A percentile compares a stretch with the other conserved stretches of the same genome.
phyloP scores from a whole-genome alignment of 1,140 invertebrate genomes.

The Penaeus vannamei region DNA sequence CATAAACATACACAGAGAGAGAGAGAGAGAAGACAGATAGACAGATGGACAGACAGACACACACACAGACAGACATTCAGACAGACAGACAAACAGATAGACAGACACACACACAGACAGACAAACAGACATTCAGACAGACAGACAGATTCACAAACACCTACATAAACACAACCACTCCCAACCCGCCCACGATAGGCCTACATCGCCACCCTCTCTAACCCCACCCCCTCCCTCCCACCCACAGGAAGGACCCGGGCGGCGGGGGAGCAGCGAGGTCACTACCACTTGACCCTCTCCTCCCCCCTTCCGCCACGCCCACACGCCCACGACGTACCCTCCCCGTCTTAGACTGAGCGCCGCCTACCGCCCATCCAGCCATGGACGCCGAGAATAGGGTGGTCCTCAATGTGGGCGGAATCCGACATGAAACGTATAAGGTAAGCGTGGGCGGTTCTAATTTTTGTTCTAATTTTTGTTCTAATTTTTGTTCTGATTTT shows the following conservation, averaged over 20 bases:
- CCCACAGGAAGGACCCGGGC: constrained; percentile 41
- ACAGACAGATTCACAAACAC: too few species aligned
- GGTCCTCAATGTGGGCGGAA: constrained; percentile 97
- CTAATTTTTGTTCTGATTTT: neutral
- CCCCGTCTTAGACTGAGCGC: neutral
- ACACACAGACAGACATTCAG: too few species aligned
- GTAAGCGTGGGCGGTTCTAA: constrained; percentile 73
- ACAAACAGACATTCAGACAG: too few species aligned
- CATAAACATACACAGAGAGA: too few species aligned
- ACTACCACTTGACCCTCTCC: constrained; percentile 56
- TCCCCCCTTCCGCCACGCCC: constrained; percentile 34
- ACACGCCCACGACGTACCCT: constrained; percentile 8
- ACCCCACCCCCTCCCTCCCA: neutral
- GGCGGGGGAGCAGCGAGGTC: constrained; percentile 58
- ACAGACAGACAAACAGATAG: too few species aligned
- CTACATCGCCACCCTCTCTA: neutral
- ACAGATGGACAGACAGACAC: too few species aligned
- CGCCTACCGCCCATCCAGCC: constrained; percentile 53
- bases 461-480: neutral
- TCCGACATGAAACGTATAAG: constrained; percentile 97
- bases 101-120: too few species aligned
- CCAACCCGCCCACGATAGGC: neutral
- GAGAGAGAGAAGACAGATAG: too few species aligned
- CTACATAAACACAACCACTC: too few species aligned
- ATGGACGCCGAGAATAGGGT: constrained; percentile 98